Base-by-base conservation (phyloP, 2,797 vertebrate species). In the Philypnodon macrostomus region DNA sequence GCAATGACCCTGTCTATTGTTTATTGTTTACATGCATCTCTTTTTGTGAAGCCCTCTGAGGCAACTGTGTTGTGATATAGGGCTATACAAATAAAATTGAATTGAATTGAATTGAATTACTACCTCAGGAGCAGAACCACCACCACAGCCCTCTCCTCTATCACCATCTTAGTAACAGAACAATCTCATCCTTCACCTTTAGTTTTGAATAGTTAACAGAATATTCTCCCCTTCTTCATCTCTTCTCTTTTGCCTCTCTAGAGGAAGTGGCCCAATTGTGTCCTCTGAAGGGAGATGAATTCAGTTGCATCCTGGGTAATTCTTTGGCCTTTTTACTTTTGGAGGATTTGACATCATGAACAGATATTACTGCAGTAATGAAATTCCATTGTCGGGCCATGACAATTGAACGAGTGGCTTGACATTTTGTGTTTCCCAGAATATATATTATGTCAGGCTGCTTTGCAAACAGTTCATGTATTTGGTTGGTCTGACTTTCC, bases 301-400 rank as follows among this genome's bases (percentile, higher is more conserved):
- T 52, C 38, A 40, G 60, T 27, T 68, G 66, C 65, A 79, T 73
- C 60, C 51, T 70, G 49, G 56, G 61, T 64, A 75, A 66, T 70
- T 51, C 57, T 32, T 52, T 31, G 15, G 54, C 44, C 38, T 37
- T 17, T 5, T 54, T 47, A 47, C 41, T 35, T 39, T 59, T 40
- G 42, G 45, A 41, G 32, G 49, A 44, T 52, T 60, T 72, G 64
- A 50, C 74, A 73, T 71, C 55, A 46, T 47, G 42, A 60, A 49
- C 57, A 31, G 57, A 73, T 58, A 72, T 63, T 77, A 67, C 54
- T 64, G 31, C 50, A 47, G 41, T 72, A 85, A 85, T 80, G 33
- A 29, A 60, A 67, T 72, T 71, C 37, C 23, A 29, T 39, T 33
- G 56, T 69, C 58, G 63, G 47, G 39, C 38, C 44, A 55, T 70